Evolutionary conservation across 2,888 invertebrate species (phyloP).

Genomic region (Automeris io): DNA sequence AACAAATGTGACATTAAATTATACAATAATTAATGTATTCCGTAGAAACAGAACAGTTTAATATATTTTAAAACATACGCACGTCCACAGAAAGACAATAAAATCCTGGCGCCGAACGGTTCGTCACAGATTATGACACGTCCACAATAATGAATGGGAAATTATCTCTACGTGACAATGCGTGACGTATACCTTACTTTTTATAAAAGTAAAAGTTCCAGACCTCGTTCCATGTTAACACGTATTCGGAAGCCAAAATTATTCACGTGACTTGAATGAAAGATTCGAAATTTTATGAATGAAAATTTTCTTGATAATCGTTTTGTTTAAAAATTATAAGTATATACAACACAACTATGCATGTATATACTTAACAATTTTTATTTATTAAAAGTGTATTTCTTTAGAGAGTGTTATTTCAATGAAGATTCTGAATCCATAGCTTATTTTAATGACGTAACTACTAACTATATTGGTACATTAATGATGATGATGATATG

Average conservation of each 20-base stretch:
- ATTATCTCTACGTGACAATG: constrained; percentile 63
- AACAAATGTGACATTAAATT: too few relatives aligned
- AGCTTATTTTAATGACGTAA: too few relatives aligned
- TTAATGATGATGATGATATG: too few relatives aligned
- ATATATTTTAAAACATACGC: constrained; percentile 21
- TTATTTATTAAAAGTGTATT: too few relatives aligned
- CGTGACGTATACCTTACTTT: constrained; percentile 29
- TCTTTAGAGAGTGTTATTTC: too few relatives aligned
- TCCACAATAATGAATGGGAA: constrained; percentile 62
- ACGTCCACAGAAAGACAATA: constrained; percentile 44
- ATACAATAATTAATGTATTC: too few relatives aligned
- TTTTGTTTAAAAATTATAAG: not conserved
- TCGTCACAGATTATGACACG: constrained; percentile 64
- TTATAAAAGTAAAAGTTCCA: constrained; percentile 58
- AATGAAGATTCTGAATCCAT: too few relatives aligned
- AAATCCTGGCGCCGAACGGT: constrained; percentile 62
- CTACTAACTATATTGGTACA: too few relatives aligned
- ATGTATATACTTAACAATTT: too few relatives aligned
- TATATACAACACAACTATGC: too few relatives aligned
- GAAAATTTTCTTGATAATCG: constrained; percentile 3
- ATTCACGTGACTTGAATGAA: constrained; percentile 43
- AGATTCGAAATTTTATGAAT: constrained; percentile 8
- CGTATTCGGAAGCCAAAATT: constrained; percentile 55
- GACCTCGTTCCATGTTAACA: constrained; percentile 37
- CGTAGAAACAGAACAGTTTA: too few relatives aligned